These are phyloP conservation scores for Salarias fasciatus DNA, from an alignment of 2,797 vertebrate genomes.

Conservation along the genomic window DNA sequence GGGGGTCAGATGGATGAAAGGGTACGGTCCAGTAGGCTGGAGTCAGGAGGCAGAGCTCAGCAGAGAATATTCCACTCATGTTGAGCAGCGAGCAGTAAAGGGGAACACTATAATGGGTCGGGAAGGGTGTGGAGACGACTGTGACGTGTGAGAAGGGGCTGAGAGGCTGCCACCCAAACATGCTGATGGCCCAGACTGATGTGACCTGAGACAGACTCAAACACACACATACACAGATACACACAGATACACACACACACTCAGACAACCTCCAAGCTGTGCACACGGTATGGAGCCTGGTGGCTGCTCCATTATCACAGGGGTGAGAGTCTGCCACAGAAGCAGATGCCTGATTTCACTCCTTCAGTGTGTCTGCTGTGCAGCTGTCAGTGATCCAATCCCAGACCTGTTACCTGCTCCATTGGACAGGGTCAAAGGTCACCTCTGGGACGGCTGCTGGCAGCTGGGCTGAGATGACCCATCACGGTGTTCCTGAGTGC, in stretches of 20 bases:
- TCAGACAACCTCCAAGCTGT: constrained; percentile 24
- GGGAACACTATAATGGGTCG: constrained; percentile 68
- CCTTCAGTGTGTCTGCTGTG: constrained; percentile 51
- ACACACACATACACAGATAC: constrained; percentile 18
- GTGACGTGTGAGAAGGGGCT: constrained; percentile 14
- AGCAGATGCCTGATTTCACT: constrained; percentile 74
- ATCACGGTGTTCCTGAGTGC: constrained; percentile 44
- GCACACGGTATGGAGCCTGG: constrained; percentile 28
- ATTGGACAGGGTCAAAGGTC: constrained; percentile 76
- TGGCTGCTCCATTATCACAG: constrained; percentile 64
- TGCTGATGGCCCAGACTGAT: constrained; percentile 49
- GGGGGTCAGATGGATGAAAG: constrained; percentile 68
- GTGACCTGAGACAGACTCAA: constrained; percentile 30
- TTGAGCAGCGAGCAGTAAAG: constrained; percentile 64
- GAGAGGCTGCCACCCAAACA: constrained; percentile 58
- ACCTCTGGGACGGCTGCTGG: constrained; percentile 32
- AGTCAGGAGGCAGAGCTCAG: constrained; percentile 56
- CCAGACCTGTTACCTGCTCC: constrained; percentile 79
- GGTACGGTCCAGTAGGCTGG: constrained; percentile 59
- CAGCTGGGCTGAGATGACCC: constrained; percentile 55
- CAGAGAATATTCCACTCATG: constrained; percentile 58
- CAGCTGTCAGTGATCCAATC: constrained; percentile 76
- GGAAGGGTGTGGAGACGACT: constrained; percentile 37
- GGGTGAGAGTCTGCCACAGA: constrained; percentile 64
- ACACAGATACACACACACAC: constrained; percentile 25